Conservation (phyloP, 92 coral and sea anemone genomes). For the Bergia sp. region DNA sequence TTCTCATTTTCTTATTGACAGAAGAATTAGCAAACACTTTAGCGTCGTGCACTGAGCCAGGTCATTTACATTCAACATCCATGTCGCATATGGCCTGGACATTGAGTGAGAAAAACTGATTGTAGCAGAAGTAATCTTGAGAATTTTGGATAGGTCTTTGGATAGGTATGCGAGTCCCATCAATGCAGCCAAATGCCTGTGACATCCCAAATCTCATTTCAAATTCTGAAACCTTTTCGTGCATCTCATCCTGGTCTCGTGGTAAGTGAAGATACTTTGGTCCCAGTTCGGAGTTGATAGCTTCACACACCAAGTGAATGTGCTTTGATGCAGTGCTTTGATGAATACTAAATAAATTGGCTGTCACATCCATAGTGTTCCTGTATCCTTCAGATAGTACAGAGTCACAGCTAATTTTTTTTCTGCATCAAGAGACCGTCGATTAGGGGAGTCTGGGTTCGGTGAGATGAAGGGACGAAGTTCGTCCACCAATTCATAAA, state of each 20-base stretch:
- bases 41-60: background rate
- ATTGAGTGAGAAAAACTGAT: background rate
- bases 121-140: conserved; percentile 29
- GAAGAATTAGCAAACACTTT: too few species aligned
- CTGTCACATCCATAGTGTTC: conserved; percentile 43
- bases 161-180: conserved; percentile 3
- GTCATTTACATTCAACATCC: conserved; percentile 29
- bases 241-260: conserved; percentile 39
- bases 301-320: too few species aligned
- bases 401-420: conserved; percentile 42
- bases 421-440: conserved; percentile 49
- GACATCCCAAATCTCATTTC: conserved; percentile 7
- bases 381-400: too few species aligned
- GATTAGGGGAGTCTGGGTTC: too few species aligned
- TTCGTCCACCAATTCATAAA: background rate
- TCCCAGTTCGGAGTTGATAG: too few species aligned
- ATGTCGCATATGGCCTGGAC: too few species aligned
- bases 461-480: conserved; percentile 9
- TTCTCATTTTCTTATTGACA: conserved; percentile 32
- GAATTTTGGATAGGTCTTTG: conserved; percentile 26
- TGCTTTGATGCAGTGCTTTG: conserved; percentile 48
- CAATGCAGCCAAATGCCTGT: conserved; percentile 20
- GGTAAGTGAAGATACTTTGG: too few species aligned
- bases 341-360: conserved; percentile 54
- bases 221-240: conserved; percentile 12